phyloP scores from a whole-genome alignment of 2,113 vertebrate species.

The Semnopithecus entellus region DNA sequence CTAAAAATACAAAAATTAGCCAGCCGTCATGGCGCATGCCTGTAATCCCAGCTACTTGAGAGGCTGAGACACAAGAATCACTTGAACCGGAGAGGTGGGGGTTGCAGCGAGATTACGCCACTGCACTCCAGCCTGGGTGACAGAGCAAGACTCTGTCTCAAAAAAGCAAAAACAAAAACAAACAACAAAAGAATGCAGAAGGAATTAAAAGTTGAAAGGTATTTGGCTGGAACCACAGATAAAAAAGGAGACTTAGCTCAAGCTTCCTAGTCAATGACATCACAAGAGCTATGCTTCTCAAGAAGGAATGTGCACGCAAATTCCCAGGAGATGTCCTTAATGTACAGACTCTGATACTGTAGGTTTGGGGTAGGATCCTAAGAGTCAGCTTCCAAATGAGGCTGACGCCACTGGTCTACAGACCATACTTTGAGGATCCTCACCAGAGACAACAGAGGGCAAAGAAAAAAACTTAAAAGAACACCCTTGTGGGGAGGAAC shows the following conservation, averaged over 20 bases:
- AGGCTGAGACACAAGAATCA: too few relatives aligned
- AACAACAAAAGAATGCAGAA: neutral
- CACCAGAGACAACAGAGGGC: neutral
- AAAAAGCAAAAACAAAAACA: too few relatives aligned
- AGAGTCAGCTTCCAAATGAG: neutral
- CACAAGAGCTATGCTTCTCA: neutral
- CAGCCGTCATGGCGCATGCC: too few relatives aligned
- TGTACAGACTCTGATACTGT: neutral
- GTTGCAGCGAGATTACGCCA: too few relatives aligned
- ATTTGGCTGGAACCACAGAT: neutral
- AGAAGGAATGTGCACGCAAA: neutral
- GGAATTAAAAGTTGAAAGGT: constrained; percentile 32
- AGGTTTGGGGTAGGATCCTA: neutral
- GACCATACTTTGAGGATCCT: neutral
- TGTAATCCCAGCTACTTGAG: too few relatives aligned
- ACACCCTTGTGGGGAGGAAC: neutral
- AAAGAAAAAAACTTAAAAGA: neutral
- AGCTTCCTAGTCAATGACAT: neutral
- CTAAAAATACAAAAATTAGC: too few relatives aligned
- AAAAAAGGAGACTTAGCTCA: neutral
- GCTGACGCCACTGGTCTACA: neutral
- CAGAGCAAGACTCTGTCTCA: too few relatives aligned
- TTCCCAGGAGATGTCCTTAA: neutral
- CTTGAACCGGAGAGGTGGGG: too few relatives aligned
- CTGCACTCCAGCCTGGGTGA: too few relatives aligned